Evolutionary conservation across 2,888 invertebrate species (phyloP), one percentile per base, ranked within the genome.

Genomic region (Catocala nupta): DNA sequence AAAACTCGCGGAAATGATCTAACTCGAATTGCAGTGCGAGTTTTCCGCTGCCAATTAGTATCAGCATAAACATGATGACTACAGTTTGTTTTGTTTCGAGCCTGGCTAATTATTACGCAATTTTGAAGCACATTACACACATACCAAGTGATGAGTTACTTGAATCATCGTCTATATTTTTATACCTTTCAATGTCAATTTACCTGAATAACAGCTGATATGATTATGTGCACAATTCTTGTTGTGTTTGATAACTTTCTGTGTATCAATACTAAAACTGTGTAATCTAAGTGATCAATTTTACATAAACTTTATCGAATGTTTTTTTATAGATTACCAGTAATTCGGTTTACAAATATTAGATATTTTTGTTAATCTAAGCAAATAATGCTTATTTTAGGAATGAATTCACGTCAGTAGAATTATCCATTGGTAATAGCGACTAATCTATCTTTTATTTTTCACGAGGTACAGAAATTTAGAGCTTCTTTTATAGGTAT

Each of bases 61-160:
- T 80, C 68, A 68, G 66, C 70, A 68, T 80, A 71, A 78, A 70
- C 56, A 73, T 82, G 77, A 75, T 85, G 86, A 85, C 81, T 70
- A 50, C 55, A 67, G 76, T 80, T 82, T 86, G 83, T 86, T 86
- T 88, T 75, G 82, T 87, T 88, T 80, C 83, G 83, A 82, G 81
- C 84, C 80, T 84, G 82, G 62, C 43, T 85, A 83, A 81, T 80
- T 67, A 75, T 89, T 86, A 82, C 85, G 83, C 75, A 85, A 87
- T 71, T 76, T 25, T 49, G 71, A 66, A 71, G 75, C 77, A 78
- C 65, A 71, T 71, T 80, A 74, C 66, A 75, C 72, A 62, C 63
- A 59, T 70, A 63, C 65, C 69, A 71, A 61, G 59, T 65, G 60
- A 78, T 60, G 52, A 76, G 71, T 70, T 55, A 63, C 52, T 61